These are phyloP conservation scores for Mythimna impura DNA, from an alignment of 2,888 invertebrate species.

Conservation along the genomic window DNA sequence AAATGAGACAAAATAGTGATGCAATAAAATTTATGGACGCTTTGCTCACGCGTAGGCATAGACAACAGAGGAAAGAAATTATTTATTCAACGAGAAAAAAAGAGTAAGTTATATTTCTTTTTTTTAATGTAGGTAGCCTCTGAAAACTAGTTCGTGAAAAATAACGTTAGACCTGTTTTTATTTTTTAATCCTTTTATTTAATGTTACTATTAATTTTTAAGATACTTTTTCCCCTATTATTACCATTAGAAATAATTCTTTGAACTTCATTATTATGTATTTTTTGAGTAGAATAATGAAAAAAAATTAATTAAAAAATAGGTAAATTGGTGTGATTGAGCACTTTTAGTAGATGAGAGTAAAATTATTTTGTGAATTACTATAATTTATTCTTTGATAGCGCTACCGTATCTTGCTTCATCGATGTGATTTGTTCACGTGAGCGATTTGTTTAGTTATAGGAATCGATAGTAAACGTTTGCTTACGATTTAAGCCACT, in stretches of 20 bases:
- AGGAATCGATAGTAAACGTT: neutral
- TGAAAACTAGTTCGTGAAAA: slow-evolving; percentile 65
- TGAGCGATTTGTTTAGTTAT: slow-evolving; percentile 21
- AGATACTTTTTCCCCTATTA: slow-evolving; percentile 80
- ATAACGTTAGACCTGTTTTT: slow-evolving; percentile 73
- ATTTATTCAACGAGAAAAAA: slow-evolving; percentile 66
- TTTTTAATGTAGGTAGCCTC: slow-evolving; percentile 66
- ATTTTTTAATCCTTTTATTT: slow-evolving; percentile 83
- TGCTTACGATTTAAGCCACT: neutral
- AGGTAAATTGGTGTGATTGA: slow-evolving; percentile 75
- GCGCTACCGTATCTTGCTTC: slow-evolving; percentile 42
- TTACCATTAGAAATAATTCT: slow-evolving; percentile 87
- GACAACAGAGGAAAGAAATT: slow-evolving; percentile 62
- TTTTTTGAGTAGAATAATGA: slow-evolving; percentile 68
- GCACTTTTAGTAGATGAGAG: slow-evolving; percentile 63
- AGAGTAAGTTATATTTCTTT: slow-evolving; percentile 77
- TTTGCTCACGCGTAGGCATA: slow-evolving; percentile 69
- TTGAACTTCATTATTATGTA: slow-evolving; percentile 85
- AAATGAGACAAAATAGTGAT: slow-evolving; percentile 81
- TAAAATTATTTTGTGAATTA: slow-evolving; percentile 63
- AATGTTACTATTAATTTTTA: slow-evolving; percentile 89
- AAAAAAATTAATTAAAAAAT: slow-evolving; percentile 66
- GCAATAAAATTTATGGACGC: slow-evolving; percentile 74
- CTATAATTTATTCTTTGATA: slow-evolving; percentile 63
- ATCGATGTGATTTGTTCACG: slow-evolving; percentile 38